Evolutionary conservation across 2,888 invertebrate genomes (phyloP).

Genomic region (Dione vanillae): DNA sequence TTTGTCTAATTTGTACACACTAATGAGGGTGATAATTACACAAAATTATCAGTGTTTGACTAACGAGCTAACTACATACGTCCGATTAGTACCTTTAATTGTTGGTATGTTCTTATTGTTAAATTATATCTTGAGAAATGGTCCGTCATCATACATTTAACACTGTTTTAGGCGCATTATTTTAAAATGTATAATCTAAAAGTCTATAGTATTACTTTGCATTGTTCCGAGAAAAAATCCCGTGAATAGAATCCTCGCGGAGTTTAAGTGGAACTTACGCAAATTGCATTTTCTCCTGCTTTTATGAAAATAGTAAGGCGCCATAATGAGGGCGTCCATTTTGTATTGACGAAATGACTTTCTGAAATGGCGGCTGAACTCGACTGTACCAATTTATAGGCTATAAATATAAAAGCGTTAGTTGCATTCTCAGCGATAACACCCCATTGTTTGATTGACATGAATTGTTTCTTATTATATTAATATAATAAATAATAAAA

Average conservation of each 20-base stretch:
- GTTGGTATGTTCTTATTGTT: neutral
- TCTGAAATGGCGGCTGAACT: slow-evolving; percentile 36
- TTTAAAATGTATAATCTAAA: slow-evolving; percentile 4
- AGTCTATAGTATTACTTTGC: slow-evolving; percentile 12
- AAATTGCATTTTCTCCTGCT: slow-evolving; percentile 41
- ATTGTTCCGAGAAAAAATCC: slow-evolving; percentile 23
- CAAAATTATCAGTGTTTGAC: neutral
- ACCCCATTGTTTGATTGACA: slow-evolving; percentile 35
- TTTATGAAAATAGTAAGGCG: slow-evolving; percentile 36
- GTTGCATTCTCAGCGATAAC: slow-evolving; percentile 44
- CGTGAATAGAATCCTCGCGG: slow-evolving; percentile 37
- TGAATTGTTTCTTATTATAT: slow-evolving; percentile 14
- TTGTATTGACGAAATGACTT: slow-evolving; percentile 35
- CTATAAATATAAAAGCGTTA: slow-evolving; percentile 52
- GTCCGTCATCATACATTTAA: neutral
- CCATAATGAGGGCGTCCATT: slow-evolving; percentile 39
- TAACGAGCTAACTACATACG: neutral
- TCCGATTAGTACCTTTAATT: neutral
- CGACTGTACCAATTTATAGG: slow-evolving; percentile 55
- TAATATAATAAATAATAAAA: slow-evolving; percentile 24
- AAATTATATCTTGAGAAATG: neutral
- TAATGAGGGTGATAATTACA: slow-evolving; percentile 7
- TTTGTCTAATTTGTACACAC: neutral
- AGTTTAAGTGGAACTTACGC: slow-evolving; percentile 39
- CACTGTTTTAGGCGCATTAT: neutral